Conservation (phyloP, 1,140 invertebrate species). For the Pachypeltis micranthus region DNA sequence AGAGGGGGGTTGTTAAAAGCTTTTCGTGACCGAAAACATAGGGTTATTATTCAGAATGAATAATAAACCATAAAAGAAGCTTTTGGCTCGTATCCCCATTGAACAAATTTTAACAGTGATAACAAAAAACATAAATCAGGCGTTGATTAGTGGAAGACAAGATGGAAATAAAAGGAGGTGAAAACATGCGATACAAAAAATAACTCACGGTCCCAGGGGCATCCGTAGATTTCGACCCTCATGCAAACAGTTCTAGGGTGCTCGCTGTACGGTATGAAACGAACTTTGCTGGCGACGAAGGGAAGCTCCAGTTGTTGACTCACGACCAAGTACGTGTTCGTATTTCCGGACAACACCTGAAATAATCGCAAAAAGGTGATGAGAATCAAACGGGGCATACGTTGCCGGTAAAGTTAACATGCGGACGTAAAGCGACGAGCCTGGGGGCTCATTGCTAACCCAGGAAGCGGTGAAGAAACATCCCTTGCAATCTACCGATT, state of each 20-base stretch:
- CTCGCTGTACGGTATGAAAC: slow-evolving; percentile 77
- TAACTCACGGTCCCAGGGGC: slow-evolving; percentile 50
- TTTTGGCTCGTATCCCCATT: too few relatives aligned
- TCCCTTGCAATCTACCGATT: too few relatives aligned
- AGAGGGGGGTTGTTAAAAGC: too few relatives aligned
- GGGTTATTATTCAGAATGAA: too few relatives aligned
- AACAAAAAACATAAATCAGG: not conserved
- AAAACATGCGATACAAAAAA: not conserved
- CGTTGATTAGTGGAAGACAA: too few relatives aligned
- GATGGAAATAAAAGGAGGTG: not conserved
- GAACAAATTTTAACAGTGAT: not conserved
- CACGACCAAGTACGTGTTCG: slow-evolving; percentile 71
- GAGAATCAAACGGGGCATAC: too few relatives aligned
- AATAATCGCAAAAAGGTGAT: slow-evolving; percentile 23
- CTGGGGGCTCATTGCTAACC: too few relatives aligned
- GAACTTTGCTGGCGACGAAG: slow-evolving; percentile 70
- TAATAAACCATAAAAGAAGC: too few relatives aligned
- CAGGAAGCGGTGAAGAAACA: too few relatives aligned
- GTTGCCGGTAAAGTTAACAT: too few relatives aligned
- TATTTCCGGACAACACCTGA: slow-evolving; percentile 76
- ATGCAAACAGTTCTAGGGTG: slow-evolving; percentile 84
- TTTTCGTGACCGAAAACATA: too few relatives aligned
- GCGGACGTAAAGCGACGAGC: too few relatives aligned
- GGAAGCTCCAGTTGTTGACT: slow-evolving; percentile 67
- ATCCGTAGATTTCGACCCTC: slow-evolving; percentile 81